Conservation (phyloP, 2,888 invertebrate species). For the Torymus aiolomorphi region DNA sequence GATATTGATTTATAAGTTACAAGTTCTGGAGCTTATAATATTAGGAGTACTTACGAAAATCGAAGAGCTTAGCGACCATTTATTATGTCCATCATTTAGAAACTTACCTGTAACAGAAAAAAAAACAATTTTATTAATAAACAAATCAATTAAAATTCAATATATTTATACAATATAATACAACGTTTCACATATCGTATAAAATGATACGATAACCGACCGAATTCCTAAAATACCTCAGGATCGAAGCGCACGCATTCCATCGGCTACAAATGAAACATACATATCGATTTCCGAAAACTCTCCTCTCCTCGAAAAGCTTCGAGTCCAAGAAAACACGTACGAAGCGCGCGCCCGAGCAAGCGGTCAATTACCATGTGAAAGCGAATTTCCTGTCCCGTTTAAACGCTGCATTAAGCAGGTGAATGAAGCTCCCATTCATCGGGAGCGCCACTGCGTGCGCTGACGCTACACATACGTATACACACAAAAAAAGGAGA, state of each 20-base stretch:
- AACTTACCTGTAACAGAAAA: conserved; percentile 38
- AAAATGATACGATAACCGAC: too few relatives aligned
- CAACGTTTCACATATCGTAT: too few relatives aligned
- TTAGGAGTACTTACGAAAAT: too few relatives aligned
- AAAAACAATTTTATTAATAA: background rate
- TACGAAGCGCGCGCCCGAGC: background rate
- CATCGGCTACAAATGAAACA: conserved; percentile 2
- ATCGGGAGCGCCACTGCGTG: background rate
- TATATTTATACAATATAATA: background rate
- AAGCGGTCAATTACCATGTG: conserved; percentile 38
- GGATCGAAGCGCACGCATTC: background rate
- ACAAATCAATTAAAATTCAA: too few relatives aligned
- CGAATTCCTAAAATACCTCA: too few relatives aligned
- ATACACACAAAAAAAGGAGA: background rate
- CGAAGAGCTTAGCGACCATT: too few relatives aligned
- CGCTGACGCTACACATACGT: background rate
- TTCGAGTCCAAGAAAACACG: background rate
- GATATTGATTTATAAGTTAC: too few relatives aligned
- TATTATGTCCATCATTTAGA: too few relatives aligned
- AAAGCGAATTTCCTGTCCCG: conserved; percentile 50
- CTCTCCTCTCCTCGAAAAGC: background rate
- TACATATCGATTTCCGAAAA: conserved; percentile 20
- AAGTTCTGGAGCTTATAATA: too few relatives aligned
- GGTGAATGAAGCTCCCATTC: conserved; percentile 38
- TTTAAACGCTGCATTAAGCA: conserved; percentile 40